Percentiles rank a stretch among this genome's conserved stretches.
These are phyloP conservation scores for Drosophila tropicalis DNA, from an alignment of 1,140 invertebrate genomes.

Conservation along the genomic window DNA sequence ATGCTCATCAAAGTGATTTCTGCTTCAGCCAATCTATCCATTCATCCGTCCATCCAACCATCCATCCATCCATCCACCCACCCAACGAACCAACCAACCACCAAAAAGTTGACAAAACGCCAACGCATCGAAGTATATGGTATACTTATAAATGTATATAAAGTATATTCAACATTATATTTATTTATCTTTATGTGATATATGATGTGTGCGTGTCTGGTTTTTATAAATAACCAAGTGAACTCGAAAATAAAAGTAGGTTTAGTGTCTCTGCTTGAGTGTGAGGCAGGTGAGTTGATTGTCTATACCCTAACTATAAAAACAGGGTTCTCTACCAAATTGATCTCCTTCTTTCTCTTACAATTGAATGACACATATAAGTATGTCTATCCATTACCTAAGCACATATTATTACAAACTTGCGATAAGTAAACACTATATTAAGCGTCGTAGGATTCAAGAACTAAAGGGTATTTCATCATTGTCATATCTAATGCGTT, in stretches of 20 bases:
- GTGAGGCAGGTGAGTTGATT: constrained; percentile 67
- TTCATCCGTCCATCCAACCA: constrained; percentile 11
- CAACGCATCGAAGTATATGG: constrained; percentile 51
- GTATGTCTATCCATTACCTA: no score
- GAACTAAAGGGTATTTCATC: background rate
- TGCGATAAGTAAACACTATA: no score
- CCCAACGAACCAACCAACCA: constrained; percentile 18
- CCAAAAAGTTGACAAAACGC: constrained; percentile 69
- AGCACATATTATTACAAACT: no score
- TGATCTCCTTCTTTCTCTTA: no score
- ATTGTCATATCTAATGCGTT: constrained; percentile 29
- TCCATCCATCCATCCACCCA: background rate
- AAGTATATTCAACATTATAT: constrained; percentile 14
- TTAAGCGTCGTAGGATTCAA: no score
- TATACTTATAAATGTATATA: constrained; percentile 8
- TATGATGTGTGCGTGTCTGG: constrained; percentile 67
- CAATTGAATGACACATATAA: no score
- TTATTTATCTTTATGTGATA: constrained; percentile 19
- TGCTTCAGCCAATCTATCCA: constrained; percentile 29
- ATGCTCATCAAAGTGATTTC: constrained; percentile 78
- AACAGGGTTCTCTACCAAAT: background rate
- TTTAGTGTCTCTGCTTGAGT: constrained; percentile 36
- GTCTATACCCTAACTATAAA: background rate
- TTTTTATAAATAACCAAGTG: constrained; percentile 73
- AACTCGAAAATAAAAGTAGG: constrained; percentile 66